Conservation (phyloP, 2,888 invertebrate genomes). For the Caprella mutica region DNA sequence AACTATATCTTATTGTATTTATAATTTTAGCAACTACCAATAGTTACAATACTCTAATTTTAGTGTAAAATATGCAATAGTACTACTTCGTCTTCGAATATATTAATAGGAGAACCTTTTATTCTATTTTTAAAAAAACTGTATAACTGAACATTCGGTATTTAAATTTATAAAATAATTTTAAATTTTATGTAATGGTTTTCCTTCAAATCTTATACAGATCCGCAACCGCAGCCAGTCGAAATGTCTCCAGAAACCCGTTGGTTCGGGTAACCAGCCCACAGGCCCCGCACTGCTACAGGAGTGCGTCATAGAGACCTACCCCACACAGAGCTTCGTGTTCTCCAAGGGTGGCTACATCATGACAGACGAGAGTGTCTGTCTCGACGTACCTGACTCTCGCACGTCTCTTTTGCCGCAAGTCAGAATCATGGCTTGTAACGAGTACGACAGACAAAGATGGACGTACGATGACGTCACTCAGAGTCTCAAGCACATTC, state of each 20-base stretch:
- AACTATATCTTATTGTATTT: too few species aligned
- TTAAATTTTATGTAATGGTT: too few species aligned
- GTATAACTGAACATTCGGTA: too few species aligned
- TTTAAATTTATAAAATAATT: too few species aligned
- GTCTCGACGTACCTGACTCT: slow-evolving; percentile 58
- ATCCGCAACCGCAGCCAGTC: slow-evolving; percentile 47
- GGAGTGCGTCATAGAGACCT: slow-evolving; percentile 49
- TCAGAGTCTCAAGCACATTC: slow-evolving; percentile 44
- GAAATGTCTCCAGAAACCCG: slow-evolving; percentile 52
- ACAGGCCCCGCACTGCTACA: slow-evolving; percentile 59
- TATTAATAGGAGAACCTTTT: too few species aligned
- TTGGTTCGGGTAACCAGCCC: slow-evolving; percentile 51
- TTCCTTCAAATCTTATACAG: too few species aligned
- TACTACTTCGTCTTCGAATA: too few species aligned
- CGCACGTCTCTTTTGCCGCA: slow-evolving; percentile 42
- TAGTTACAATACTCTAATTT: too few species aligned
- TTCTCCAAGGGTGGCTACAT: slow-evolving; percentile 53
- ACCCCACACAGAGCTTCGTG: slow-evolving; percentile 57
- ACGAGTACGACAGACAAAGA: slow-evolving; percentile 52
- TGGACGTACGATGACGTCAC: slow-evolving; percentile 54
- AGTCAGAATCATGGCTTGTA: slow-evolving; percentile 62
- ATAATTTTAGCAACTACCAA: too few species aligned
- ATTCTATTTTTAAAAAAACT: too few species aligned
- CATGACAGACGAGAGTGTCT: slow-evolving; percentile 79
- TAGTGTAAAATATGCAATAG: too few species aligned